A percentile compares a stretch with the other conserved stretches of the same genome.
Evolutionary conservation across 2,888 invertebrate species (phyloP).

Genomic region (Pandemis heparana): DNA sequence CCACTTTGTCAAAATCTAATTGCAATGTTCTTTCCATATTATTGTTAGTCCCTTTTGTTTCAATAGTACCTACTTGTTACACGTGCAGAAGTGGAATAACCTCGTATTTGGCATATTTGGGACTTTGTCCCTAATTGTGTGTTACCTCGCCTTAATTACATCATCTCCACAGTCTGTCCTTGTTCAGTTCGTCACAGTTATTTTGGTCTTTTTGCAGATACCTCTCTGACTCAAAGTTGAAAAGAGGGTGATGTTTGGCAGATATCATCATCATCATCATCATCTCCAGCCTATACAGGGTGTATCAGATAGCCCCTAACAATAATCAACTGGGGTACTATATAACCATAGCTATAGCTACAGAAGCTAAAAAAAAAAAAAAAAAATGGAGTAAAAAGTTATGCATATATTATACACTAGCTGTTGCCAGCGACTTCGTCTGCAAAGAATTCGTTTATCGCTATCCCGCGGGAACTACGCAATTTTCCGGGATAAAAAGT

Average conservation of each 20-base stretch:
- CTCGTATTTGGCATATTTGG: constrained; percentile 7
- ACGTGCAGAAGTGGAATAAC: neutral
- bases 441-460: too few species aligned
- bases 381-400: too few species aligned
- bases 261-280: too few species aligned
- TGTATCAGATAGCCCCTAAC: too few species aligned
- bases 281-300: too few species aligned
- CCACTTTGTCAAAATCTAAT: neutral
- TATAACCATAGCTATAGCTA: too few species aligned
- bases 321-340: too few species aligned
- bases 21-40: neutral
- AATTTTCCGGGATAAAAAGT: too few species aligned
- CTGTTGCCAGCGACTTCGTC: too few species aligned
- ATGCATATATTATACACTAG: too few species aligned
- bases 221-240: neutral
- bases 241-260: neutral
- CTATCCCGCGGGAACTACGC: too few species aligned
- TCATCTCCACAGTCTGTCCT: neutral
- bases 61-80: neutral
- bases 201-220: constrained; percentile 11
- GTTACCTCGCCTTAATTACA: constrained; percentile 23
- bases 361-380: too few species aligned
- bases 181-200: constrained; percentile 10
- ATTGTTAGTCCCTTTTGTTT: neutral
- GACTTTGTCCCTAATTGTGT: constrained; percentile 28